Evolutionary conservation across 2,113 vertebrate species (phyloP).

Genomic region (Aramus guarauna): DNA sequence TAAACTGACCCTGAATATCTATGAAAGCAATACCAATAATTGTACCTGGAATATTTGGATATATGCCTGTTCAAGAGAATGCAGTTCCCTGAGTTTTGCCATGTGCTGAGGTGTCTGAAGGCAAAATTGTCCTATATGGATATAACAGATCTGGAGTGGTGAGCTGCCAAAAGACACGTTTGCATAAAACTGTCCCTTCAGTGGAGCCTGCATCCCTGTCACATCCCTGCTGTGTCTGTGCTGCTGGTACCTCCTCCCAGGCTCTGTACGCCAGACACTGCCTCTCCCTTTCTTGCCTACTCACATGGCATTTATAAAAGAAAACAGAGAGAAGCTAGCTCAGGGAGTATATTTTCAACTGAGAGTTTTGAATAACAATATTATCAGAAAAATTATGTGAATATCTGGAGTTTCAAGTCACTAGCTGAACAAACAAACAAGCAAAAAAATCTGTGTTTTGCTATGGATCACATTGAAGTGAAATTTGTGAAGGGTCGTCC

Average conservation of each 20-base stretch:
- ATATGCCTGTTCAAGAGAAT: not conserved
- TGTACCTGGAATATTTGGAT: not conserved
- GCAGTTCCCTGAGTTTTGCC: not conserved
- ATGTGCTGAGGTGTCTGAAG: not conserved
- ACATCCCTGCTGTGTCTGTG: not conserved
- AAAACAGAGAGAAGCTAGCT: not conserved
- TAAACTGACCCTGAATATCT: not conserved
- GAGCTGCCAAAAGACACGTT: not conserved
- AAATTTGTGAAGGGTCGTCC: not conserved
- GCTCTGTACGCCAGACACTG: not conserved
- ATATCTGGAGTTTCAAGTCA: not conserved
- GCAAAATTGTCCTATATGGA: not conserved
- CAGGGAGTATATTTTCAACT: not conserved
- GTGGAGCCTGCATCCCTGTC: not conserved
- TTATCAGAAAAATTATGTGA: not conserved
- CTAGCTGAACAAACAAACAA: not conserved
- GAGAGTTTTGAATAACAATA: not conserved
- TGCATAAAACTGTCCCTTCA: not conserved
- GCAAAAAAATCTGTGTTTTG: not conserved
- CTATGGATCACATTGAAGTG: not conserved
- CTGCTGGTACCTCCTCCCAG: not conserved
- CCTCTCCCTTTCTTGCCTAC: not conserved
- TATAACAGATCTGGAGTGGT: not conserved
- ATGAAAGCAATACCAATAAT: not conserved
- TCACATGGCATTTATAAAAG: not conserved